Base-by-base conservation (phyloP, 2,888 invertebrate genomes). In the Teleiodes luculella region DNA sequence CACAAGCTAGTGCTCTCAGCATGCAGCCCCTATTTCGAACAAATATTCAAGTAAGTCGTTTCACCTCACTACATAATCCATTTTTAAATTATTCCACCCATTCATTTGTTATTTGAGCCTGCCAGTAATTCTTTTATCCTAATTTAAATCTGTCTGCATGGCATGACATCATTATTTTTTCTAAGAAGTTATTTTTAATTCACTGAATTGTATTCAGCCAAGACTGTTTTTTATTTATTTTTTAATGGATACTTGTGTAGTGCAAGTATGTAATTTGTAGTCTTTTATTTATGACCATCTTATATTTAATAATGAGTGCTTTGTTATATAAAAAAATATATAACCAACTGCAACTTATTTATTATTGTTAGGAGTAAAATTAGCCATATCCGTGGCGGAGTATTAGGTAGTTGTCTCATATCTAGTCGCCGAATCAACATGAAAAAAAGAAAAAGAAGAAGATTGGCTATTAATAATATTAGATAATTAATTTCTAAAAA, bases 21-120 rank as follows among this genome's bases (percentile, higher is more conserved):
- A 52, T 94, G 93, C 83, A 94, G 94, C 70, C 93, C 94, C 51
- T 95, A 94, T 77, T 95, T 95, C 80, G 93, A 94, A 74, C 92
- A 92, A 65, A 92, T 95, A 65, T 93, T 94, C 85, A 91, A 92
- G 89, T 89, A 64, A 80, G 80, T 53, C 52, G 58, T 59, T 20
- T 6, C 37, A 28, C n/a, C n/a, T n/a, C n/a, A n/a, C n/a, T 4
- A 24, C 24, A 3, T 6, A 24, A 4, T 24, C 24, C 24, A 24
- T 7, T 33, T 43, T 43, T 31, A 11, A n/a, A 41, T 33, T 43
- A 31, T 20, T 35, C 30, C 30, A 30, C 4, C 31, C 41, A 41
- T 39, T 30, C 30, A 30, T 46, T 46, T 31, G 46, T 46, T 31
- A 46, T 46, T 64, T 59, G 53, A 46, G 30, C 46, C 35, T 35